Conservation (phyloP, 2,888 invertebrate genomes). For the Athripsodes cinereus region DNA sequence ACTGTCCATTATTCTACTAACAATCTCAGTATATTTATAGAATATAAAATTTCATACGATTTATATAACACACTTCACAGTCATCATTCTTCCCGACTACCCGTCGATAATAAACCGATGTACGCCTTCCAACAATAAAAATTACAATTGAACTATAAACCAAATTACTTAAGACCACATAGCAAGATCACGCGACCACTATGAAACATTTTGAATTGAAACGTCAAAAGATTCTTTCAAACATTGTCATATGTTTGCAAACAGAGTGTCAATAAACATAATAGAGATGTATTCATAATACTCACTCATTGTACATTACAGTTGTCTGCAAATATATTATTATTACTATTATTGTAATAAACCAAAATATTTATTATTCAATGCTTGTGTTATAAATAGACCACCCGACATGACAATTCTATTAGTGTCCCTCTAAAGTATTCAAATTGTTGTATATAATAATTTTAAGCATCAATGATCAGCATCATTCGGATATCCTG, state of each 20-base stretch:
- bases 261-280: constrained; percentile 25
- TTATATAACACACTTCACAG: too few species aligned
- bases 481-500: not conserved
- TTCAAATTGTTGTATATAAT: not conserved
- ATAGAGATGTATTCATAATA: constrained; percentile 1
- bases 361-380: constrained; percentile 7
- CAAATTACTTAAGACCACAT: constrained; percentile 21
- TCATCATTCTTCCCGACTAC: too few species aligned
- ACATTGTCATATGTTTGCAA: constrained; percentile 25
- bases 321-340: not conserved
- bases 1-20: not conserved
- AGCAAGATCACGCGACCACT: not conserved
- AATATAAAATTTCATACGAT: too few species aligned
- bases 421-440: constrained; percentile 8
- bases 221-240: constrained; percentile 23
- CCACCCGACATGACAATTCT: constrained; percentile 28
- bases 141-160: constrained; percentile 1
- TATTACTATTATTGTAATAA: constrained; percentile 8
- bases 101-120: not conserved
- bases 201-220: constrained; percentile 18
- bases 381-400: constrained; percentile 15
- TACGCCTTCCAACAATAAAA: not conserved
- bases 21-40: too few species aligned
- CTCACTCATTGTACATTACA: too few species aligned
- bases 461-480: not conserved